phyloP scores from a whole-genome alignment of 2,797 vertebrate species.

The Phoxinus dragarum region DNA sequence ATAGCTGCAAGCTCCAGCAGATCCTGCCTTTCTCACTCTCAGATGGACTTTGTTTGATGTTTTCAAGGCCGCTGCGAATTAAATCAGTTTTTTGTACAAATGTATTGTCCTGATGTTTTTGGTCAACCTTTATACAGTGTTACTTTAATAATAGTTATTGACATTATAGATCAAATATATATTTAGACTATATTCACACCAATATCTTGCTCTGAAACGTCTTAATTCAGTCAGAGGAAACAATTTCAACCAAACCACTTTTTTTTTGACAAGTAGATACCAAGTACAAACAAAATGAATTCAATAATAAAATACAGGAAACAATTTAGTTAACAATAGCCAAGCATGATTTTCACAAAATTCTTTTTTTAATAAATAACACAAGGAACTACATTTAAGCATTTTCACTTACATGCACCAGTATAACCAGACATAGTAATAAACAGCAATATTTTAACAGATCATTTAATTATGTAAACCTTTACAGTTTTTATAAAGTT shows the following conservation, averaged over 20 bases:
- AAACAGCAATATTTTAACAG: neutral
- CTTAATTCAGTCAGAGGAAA: neutral
- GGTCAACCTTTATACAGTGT: neutral
- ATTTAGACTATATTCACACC: neutral
- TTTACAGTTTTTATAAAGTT: neutral
- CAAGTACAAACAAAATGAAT: neutral
- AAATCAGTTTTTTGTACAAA: neutral
- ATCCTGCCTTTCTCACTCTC: constrained; percentile 20
- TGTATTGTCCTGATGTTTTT: neutral
- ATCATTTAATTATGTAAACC: neutral
- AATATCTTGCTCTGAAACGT: neutral
- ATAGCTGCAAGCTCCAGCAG: constrained; percentile 56
- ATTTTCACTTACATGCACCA: neutral
- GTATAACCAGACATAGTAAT: neutral
- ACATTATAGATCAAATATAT: neutral
- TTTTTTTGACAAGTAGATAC: neutral
- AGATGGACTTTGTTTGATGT: neutral
- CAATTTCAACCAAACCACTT: neutral
- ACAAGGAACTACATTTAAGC: neutral
- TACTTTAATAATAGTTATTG: neutral
- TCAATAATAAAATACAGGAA: neutral
- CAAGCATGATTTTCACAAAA: neutral
- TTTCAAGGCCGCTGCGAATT: neutral
- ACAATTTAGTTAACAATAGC: neutral
- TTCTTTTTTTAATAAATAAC: neutral